phyloP scores from a whole-genome alignment of 1,140 invertebrate genomes.

The Elymnias hypermnestra region DNA sequence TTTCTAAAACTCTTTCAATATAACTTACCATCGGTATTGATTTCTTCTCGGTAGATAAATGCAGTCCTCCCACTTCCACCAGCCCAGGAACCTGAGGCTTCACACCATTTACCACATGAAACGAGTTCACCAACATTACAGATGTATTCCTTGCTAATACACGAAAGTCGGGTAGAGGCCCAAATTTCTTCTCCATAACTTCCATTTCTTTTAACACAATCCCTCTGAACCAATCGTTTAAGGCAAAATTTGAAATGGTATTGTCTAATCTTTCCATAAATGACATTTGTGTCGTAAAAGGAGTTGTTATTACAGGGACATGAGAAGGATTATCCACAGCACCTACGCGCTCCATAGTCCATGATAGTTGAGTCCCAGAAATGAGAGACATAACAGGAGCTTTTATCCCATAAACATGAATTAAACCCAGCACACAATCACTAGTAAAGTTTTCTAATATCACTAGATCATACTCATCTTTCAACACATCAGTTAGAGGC shows the following conservation, averaged over 20 bases:
- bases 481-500: constrained; percentile 46
- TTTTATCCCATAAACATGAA: constrained; percentile 64
- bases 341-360: constrained; percentile 75
- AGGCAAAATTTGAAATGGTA: constrained; percentile 25
- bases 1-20: no score
- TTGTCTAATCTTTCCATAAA: constrained; percentile 79
- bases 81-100: constrained; percentile 21
- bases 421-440: constrained; percentile 79
- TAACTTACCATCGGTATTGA: constrained; percentile 64
- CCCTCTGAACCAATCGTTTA: neutral
- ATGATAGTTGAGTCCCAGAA: constrained; percentile 78
- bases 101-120: constrained; percentile 26
- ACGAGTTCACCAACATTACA: constrained; percentile 23
- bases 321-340: constrained; percentile 79
- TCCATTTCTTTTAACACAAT: constrained; percentile 39
- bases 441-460: constrained; percentile 80
- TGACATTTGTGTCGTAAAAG: constrained; percentile 67
- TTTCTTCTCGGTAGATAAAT: constrained; percentile 70
- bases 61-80: constrained; percentile 77
- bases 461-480: constrained; percentile 79
- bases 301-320: constrained; percentile 75
- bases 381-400: constrained; percentile 77
- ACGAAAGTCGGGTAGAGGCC: constrained; percentile 45
- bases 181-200: constrained; percentile 60
- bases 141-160: constrained; percentile 45